These are phyloP conservation scores for Eolophus roseicapilla DNA, from an alignment of 2,113 vertebrate species.

Conservation along the genomic window DNA sequence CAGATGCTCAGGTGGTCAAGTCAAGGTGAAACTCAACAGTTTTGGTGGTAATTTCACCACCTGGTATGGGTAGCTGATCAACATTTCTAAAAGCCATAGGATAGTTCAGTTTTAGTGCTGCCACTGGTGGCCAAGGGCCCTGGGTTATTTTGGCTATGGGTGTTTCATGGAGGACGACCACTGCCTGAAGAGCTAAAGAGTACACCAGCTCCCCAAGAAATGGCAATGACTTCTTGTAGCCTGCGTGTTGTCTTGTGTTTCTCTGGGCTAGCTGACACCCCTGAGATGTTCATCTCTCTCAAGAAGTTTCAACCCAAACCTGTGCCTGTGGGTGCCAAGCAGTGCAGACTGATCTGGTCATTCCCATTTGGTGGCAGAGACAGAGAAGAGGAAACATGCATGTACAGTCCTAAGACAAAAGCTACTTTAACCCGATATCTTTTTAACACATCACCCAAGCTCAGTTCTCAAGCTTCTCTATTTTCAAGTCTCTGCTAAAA, in stretches of 20 bases:
- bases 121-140: background rate
- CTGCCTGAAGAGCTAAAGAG: background rate
- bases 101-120: background rate
- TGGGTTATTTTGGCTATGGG: background rate
- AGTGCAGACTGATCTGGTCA: background rate
- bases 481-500: conserved; percentile 77
- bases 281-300: background rate
- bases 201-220: background rate
- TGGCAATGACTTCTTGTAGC: background rate
- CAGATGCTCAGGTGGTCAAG: background rate
- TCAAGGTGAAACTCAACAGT: background rate
- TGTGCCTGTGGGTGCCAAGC: background rate
- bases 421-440: conserved; percentile 46
- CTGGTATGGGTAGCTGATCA: background rate
- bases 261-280: background rate
- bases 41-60: background rate
- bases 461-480: conserved; percentile 57
- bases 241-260: background rate
- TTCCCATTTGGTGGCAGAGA: background rate
- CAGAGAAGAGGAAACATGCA: background rate
- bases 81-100: background rate
- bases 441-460: conserved; percentile 59
- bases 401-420: conserved; percentile 3
- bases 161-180: background rate
- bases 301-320: background rate